Evolutionary conservation across 2,113 vertebrate species (phyloP).

Genomic region (Ictalurus punctatus): DNA sequence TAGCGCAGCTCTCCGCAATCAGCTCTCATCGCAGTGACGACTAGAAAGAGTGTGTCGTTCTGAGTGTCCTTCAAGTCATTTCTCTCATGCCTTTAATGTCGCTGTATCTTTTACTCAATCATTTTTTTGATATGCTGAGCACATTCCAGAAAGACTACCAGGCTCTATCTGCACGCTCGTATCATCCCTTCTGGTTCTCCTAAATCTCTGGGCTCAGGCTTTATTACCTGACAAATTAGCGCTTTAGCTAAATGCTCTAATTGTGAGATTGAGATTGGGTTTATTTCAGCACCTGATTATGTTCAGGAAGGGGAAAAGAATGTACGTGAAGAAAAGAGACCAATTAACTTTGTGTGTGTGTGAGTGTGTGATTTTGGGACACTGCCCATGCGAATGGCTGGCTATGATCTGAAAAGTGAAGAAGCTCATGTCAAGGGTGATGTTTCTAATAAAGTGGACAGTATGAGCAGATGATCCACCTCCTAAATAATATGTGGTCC

Average conservation of each 20-base stretch:
- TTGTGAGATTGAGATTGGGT: slow-evolving; percentile 56
- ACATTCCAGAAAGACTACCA: slow-evolving; percentile 12
- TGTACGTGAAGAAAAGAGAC: not conserved
- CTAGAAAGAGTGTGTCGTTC: not conserved
- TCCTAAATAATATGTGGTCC: not conserved
- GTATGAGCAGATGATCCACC: not conserved
- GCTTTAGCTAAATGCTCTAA: slow-evolving; percentile 65
- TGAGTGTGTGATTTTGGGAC: not conserved
- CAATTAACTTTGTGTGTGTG: not conserved
- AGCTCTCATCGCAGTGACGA: not conserved
- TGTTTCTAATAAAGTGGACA: not conserved
- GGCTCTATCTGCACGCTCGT: slow-evolving; percentile 55
- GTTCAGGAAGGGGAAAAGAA: slow-evolving; percentile 12
- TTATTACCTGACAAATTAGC: slow-evolving; percentile 64
- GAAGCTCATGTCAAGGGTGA: not conserved
- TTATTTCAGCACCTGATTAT: slow-evolving; percentile 49
- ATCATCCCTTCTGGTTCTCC: slow-evolving; percentile 51
- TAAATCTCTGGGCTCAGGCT: slow-evolving; percentile 65
- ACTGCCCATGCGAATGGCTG: not conserved
- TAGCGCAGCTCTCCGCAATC: slow-evolving; percentile 3
- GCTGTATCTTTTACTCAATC: slow-evolving; percentile 4
- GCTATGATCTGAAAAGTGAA: not conserved
- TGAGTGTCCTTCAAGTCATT: not conserved
- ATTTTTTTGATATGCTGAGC: slow-evolving; percentile 12
- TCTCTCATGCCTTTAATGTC: not conserved